Base-by-base conservation (phyloP, 2,888 invertebrate species). In the Stictocephala bisonia region DNA sequence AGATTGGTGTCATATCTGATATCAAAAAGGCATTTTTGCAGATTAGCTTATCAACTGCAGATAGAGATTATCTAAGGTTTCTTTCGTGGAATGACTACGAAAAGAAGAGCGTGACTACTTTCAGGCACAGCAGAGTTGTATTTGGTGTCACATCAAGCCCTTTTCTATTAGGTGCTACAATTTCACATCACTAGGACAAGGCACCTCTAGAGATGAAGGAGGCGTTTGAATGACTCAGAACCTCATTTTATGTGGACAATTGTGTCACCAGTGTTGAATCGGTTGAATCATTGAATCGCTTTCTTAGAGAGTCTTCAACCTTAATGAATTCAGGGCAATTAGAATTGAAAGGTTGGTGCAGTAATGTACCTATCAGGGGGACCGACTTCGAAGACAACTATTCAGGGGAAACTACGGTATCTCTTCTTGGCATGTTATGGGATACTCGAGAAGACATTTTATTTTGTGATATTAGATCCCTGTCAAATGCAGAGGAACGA, bases 91-190 rank as follows among this genome's bases (percentile, higher is more conserved):
- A 53, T 3, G 40, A 71, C 44, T 60, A 35, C 18, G 2, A 22
- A 31, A 9, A 1, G 15, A 60, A 70, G 26, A 56, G 70, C 24
- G n/a, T 64, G 56, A 58, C 67, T 51, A 20, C 29, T 3, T 58
- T 53, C 20, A 74, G 58, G 15, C 73, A 72, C 9, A 72, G 64
- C 40, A 26, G 70, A 48, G 73, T 67, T 9, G 73, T 64, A 9
- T 60, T 72, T 41, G 70, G 53, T 48, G 66, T 66, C 4, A 20
- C 40, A 53, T 24, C 70, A 13, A 74, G 77, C 56, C 75, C 72
- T 9, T 77, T 74, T 72, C 64, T 75, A 4, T 41, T 77, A 66
- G 75, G 74, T 26, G 75, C 75, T 18, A 75, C 72, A 6, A 50
- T 77, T n/a, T 26, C 67, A 15, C 73, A 75, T 48, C 64, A 67